Base-by-base conservation (phyloP, 2,113 vertebrate species). In the Epinephelus cyanopodus region DNA sequence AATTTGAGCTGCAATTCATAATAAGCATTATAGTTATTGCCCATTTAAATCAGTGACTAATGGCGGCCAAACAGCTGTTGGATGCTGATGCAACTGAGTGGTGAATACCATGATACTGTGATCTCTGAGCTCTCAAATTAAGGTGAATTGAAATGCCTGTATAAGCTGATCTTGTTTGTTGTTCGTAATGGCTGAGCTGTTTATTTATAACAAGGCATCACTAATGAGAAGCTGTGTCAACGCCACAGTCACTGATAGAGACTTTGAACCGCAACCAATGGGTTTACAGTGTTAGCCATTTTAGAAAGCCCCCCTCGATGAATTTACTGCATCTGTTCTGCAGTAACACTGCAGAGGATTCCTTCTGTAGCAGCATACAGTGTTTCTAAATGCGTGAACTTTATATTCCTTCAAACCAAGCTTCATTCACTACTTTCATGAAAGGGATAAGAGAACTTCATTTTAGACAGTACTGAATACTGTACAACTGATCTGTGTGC, bases 221-320 rank as follows among this genome's bases (percentile, higher is more conserved):
- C 64, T 86, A 83, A 88, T 61, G 68, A 85, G 57, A 89, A 79
- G 66, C 74, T 77, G 83, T 79, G 81, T 85, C 83, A 84, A 83
- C 68, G 80, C 13, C 21, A 52, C 25, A 61, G 57, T 76, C 63
- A 47, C 83, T 68, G 45, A 86, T 79, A 72, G 67, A 80, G 54
- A 74, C 42, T 25, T 2, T 74, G 86, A 75, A 85, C 58, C 17
- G 2, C 74, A 67, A 78, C 82, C 77, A 81, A 47, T 58, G 60
- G 79, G 21, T 87, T 85, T 82, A 83, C 73, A 64, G 64, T 57
- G 42, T 76, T 47, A 58, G 62, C 23, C 60, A 53, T 72, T 85
- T 75, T 14, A 85, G 45, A 61, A 56, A 58, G 25, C 39, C 65
- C 54, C 54, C 72, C 19, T 65, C 21, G 48, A 74, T 76, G 71